phyloP scores from a whole-genome alignment of 2,888 invertebrate species.

The Hyppa rectilinea region DNA sequence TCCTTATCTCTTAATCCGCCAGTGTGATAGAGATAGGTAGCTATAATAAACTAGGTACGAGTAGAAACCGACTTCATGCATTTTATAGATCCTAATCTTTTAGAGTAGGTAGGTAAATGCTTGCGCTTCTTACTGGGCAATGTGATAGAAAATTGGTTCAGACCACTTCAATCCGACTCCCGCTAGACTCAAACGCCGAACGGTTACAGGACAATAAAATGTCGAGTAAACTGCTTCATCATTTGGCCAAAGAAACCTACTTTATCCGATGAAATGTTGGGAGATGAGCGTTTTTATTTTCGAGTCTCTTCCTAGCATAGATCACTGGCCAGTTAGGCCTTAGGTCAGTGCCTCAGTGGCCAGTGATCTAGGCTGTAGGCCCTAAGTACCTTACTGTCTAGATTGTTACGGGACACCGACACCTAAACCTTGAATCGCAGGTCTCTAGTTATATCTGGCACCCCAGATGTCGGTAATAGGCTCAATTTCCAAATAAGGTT shows the following conservation, averaged over 20 bases:
- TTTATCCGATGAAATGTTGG: conserved; percentile 20
- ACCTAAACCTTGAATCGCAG: not conserved
- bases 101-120: conserved; percentile 42
- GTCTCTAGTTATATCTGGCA: not conserved
- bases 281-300: conserved; percentile 10
- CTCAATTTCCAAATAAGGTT: no score
- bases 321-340: no score
- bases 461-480: no score
- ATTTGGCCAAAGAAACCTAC: conserved; percentile 25
- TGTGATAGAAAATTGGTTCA: conserved; percentile 60
- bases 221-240: conserved; percentile 26
- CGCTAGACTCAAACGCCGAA: conserved; percentile 24
- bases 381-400: no score
- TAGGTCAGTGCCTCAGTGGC: no score
- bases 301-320: no score
- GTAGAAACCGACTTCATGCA: conserved; percentile 38
- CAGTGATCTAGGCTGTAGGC: no score
- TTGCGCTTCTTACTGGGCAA: conserved; percentile 41
- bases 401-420: not conserved
- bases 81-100: conserved; percentile 62
- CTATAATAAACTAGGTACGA: conserved; percentile 8
- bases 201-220: conserved; percentile 32
- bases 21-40: conserved; percentile 8
- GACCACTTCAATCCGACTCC: conserved; percentile 51
- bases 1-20: conserved; percentile 8